Evolutionary conservation across 1,140 invertebrate genomes (phyloP).

Genomic region (Leptoteleia sp.): DNA sequence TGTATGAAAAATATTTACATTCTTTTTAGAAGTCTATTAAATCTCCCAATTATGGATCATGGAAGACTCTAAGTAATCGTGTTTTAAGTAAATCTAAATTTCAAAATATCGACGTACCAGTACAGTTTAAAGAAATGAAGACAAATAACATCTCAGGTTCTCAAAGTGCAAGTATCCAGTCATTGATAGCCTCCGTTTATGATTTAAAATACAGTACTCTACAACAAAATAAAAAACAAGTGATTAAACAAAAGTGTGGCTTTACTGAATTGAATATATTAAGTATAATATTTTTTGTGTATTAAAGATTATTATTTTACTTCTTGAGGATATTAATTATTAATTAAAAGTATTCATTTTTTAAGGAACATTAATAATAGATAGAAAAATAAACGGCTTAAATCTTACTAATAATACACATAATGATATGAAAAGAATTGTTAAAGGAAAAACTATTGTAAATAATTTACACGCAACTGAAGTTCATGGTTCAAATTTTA

Average conservation of each 20-base stretch:
- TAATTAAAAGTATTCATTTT: not conserved
- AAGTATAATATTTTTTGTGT: too few relatives aligned
- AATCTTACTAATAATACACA: conserved; percentile 70
- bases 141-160: conserved; percentile 55
- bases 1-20: too few relatives aligned
- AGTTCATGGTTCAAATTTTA: conserved; percentile 68
- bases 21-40: conserved; percentile 51
- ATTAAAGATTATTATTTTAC: too few relatives aligned
- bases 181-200: conserved; percentile 54
- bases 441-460: conserved; percentile 69
- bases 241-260: conserved; percentile 58
- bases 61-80: conserved; percentile 54
- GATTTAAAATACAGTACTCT: conserved; percentile 69
- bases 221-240: conserved; percentile 60
- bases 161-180: conserved; percentile 40
- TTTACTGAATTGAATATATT: conserved; percentile 39
- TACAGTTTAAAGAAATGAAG: conserved; percentile 48
- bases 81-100: conserved; percentile 71
- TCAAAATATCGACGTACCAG: conserved; percentile 63
- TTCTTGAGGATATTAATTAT: not conserved
- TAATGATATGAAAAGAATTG: conserved; percentile 50
- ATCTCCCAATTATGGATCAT: conserved; percentile 62
- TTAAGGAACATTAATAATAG: not conserved
- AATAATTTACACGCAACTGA: conserved; percentile 42
- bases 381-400: conserved; percentile 68